These are phyloP conservation scores for Onychomys arenicola DNA, from an alignment of 2,797 vertebrate species.

Conservation along the genomic window DNA sequence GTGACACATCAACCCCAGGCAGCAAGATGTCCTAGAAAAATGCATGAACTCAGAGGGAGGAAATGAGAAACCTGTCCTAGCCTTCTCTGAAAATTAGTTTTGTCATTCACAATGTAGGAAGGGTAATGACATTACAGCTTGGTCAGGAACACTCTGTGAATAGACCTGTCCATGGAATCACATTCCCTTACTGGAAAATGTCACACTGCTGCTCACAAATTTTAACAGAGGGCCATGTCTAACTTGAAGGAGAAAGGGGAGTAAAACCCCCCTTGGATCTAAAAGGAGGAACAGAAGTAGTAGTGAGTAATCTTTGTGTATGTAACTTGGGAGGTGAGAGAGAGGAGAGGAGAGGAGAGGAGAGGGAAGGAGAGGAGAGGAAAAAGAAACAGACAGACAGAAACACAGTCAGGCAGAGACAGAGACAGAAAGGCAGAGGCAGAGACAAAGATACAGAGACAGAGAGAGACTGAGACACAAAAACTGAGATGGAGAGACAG, in stretches of 20 bases:
- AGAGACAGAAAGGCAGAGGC: neutral
- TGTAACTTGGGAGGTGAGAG: neutral
- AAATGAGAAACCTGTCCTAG: conserved; percentile 20
- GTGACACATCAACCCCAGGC: conserved; percentile 44
- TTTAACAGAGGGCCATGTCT: neutral
- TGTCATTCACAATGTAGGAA: conserved; percentile 56
- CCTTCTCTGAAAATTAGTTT: conserved; percentile 64
- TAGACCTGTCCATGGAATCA: neutral
- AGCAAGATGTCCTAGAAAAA: conserved; percentile 37
- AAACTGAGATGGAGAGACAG: too few species aligned
- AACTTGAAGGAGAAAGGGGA: neutral
- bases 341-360: neutral
- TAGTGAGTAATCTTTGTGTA: neutral
- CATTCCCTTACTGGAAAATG: conserved; percentile 8
- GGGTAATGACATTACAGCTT: conserved; percentile 22
- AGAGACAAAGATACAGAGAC: neutral
- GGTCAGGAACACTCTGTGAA: neutral
- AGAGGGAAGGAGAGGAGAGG: neutral
- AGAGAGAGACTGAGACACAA: neutral
- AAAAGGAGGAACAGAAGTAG: neutral
- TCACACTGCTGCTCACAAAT: conserved; percentile 15
- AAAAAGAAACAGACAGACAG: neutral
- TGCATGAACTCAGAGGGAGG: neutral
- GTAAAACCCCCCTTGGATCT: neutral
- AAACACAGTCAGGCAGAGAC: neutral